Conservation (phyloP, 2,113 vertebrate species). For the Lamprotornis superbus region DNA sequence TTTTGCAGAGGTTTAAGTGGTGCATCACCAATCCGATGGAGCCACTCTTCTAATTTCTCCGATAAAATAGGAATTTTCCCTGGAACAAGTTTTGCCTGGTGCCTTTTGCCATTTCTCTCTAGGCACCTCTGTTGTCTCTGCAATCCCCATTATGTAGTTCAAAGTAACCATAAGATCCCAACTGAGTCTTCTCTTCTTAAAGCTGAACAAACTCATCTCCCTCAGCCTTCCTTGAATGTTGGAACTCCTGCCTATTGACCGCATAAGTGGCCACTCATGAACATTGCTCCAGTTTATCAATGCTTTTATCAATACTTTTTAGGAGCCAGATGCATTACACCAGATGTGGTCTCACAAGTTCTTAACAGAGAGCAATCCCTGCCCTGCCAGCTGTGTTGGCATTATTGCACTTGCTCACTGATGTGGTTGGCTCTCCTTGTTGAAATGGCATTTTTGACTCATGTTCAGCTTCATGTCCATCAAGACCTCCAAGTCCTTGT, state of each 20-base stretch:
- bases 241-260: background rate
- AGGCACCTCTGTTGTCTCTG: background rate
- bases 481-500: background rate
- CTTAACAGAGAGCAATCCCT: background rate
- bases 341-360: background rate
- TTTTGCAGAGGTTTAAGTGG: no score
- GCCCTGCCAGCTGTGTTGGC: background rate
- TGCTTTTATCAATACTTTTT: background rate
- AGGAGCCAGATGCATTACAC: background rate
- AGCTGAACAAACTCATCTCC: background rate
- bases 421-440: background rate
- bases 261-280: rapidly evolving
- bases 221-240: background rate
- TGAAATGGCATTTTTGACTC: background rate
- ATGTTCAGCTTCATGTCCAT: background rate
- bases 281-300: background rate
- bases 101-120: background rate
- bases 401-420: rapidly evolving
- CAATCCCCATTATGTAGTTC: background rate
- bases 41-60: no score
- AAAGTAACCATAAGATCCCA: background rate
- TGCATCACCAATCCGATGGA: no score
- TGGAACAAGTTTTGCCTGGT: background rate
- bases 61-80: background rate
- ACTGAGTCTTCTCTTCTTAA: background rate